Base-by-base conservation (phyloP, 2,888 invertebrate species). In the Drosophila imparisetae region DNA sequence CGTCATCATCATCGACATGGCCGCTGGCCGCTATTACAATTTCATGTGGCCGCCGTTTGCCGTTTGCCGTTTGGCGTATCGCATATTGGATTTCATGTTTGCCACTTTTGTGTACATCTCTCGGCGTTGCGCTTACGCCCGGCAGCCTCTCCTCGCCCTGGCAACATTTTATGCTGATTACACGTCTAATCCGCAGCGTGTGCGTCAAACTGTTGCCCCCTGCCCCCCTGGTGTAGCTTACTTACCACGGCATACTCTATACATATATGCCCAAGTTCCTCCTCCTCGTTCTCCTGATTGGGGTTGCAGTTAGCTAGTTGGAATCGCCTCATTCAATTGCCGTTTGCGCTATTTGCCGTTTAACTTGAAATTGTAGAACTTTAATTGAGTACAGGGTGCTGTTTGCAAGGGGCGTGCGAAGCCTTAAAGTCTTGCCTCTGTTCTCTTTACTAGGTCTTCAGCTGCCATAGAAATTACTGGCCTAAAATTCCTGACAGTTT, bases 161-260 rank as follows among this genome's bases (percentile, higher is more conserved):
- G 84, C 89, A 68, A 89, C 83, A 88, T 88, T 86, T 86, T 86
- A 87, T 87, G 83, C 89, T 89, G 87, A 87, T 87, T 87, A 89
- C 87, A 87, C 79, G 79, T 86, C 87, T 89, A 87, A 89, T 87
- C 87, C 87, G 72, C 89, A 84, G 86, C 84, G 86, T 86, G 86
- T 81, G 86, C 86, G 76, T 69, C 63, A 34, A 77, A 72, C 77
- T 45, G 67, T 59, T 66, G 64, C 75, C 58, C 62, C 60, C 30
- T 27, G 4, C 54, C 30, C 1, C 40, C 24, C 32, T 10, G 42
- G 29, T 55, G 55, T 55, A 40, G 29, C 57, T 57, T 53, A 30
- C 40, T 57, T 10, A 48, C 15, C 15, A 21, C 21, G 5, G 6
- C n/a, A 30, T 21, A 18, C n/a, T 49, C 18, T 4, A 6, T 0